These are phyloP conservation scores for Globia sparganii DNA, from an alignment of 2,888 invertebrate genomes.

Conservation along the genomic window DNA sequence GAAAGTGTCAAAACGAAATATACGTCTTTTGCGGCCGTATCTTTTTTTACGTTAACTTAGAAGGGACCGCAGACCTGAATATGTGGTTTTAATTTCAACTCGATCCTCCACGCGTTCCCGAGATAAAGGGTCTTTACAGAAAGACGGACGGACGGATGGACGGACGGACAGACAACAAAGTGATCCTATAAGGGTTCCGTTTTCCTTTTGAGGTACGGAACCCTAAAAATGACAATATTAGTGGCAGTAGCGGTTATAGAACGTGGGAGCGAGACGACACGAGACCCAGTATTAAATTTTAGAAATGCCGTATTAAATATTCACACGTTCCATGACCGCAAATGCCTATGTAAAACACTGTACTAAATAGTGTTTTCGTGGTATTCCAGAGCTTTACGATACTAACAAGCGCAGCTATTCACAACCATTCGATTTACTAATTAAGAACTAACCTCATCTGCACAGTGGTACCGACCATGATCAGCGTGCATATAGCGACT, in stretches of 20 bases:
- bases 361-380: background rate
- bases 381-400: too few species aligned
- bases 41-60: too few species aligned
- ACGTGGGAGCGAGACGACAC: background rate
- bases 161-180: too few species aligned
- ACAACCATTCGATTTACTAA: background rate
- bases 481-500: constrained; percentile 53
- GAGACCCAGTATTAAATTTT: background rate
- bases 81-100: too few species aligned
- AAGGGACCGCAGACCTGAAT: too few species aligned
- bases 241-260: background rate
- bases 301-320: background rate
- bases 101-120: too few species aligned
- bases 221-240: background rate
- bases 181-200: too few species aligned
- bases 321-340: background rate
- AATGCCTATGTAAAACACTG: background rate
- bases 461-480: constrained; percentile 76
- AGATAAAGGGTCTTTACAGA: too few species aligned
- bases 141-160: too few species aligned
- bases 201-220: too few species aligned
- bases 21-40: too few species aligned
- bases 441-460: constrained; percentile 78
- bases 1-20: too few species aligned
- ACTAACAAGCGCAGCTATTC: background rate